Evolutionary conservation across 2,113 vertebrate species (phyloP).

Genomic region (Apodemus speciosus): DNA sequence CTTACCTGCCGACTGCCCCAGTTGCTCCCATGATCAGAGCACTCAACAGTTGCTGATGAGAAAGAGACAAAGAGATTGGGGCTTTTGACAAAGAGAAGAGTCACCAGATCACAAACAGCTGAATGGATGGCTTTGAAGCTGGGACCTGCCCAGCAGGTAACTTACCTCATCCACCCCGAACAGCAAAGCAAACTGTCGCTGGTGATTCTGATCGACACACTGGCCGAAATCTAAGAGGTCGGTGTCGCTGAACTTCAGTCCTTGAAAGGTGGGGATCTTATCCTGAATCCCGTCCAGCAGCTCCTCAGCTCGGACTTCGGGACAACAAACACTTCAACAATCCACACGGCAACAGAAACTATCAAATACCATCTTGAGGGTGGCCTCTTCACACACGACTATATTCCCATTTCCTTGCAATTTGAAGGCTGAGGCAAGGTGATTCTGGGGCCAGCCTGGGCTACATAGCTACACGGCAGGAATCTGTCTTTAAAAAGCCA

Average conservation of each 20-base stretch:
- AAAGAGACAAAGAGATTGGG: conserved; percentile 55
- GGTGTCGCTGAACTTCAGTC: conserved; percentile 91
- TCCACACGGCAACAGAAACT: background rate
- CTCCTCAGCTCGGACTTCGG: conserved; percentile 89
- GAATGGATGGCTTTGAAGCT: background rate
- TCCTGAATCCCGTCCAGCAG: conserved; percentile 90
- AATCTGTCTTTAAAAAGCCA: background rate
- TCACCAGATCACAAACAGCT: background rate
- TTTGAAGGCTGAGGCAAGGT: background rate
- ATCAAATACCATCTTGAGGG: background rate
- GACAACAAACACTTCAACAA: conserved; percentile 54
- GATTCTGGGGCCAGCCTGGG: background rate
- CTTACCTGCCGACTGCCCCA: conserved; percentile 95
- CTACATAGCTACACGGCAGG: background rate
- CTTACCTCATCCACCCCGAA: conserved; percentile 96
- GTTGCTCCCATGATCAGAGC: conserved; percentile 90
- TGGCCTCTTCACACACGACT: background rate
- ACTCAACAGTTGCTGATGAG: conserved; percentile 91
- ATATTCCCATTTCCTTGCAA: background rate
- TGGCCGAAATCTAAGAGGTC: conserved; percentile 95
- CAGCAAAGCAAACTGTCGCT: conserved; percentile 86
- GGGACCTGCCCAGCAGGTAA: background rate
- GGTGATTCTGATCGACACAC: conserved; percentile 85
- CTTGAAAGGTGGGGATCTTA: conserved; percentile 92
- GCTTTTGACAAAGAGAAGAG: background rate